phyloP scores from a whole-genome alignment of 2,888 invertebrate species.

The Orthosia cruda region DNA sequence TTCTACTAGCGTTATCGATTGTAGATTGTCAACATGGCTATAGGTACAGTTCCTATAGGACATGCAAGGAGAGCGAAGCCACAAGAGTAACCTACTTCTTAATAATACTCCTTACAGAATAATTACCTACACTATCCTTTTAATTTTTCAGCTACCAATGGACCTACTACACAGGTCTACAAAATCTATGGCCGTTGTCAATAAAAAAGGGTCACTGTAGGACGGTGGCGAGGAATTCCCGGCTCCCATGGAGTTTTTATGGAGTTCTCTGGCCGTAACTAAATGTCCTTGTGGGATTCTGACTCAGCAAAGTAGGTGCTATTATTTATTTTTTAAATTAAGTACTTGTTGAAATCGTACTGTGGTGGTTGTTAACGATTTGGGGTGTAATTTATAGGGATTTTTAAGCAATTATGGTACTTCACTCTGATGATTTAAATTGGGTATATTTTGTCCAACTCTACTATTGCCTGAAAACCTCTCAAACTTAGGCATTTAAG shows the following conservation, averaged over 20 bases:
- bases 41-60: too few species aligned
- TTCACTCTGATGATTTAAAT: too few species aligned
- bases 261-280: conserved; percentile 83
- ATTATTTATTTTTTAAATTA: conserved; percentile 62
- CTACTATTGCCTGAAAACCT: too few species aligned
- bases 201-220: conserved; percentile 79
- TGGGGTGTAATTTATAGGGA: conserved; percentile 24
- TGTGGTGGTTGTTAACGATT: conserved; percentile 44
- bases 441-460: too few species aligned
- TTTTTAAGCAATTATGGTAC: neutral
- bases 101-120: neutral
- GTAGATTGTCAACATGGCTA: too few species aligned
- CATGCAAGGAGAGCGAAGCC: neutral
- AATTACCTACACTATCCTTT: neutral
- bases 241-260: conserved; percentile 88
- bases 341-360: conserved; percentile 60
- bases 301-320: conserved; percentile 78
- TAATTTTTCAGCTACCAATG: conserved; percentile 17
- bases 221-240: conserved; percentile 82
- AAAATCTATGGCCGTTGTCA: conserved; percentile 69
- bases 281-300: conserved; percentile 84
- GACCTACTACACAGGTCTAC: conserved; percentile 47
- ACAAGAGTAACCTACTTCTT: neutral
- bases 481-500: too few species aligned
- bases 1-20: too few species aligned